A percentile compares a stretch with the other conserved stretches of the same genome.
Conservation (phyloP, 2,113 vertebrate species). For the Arenaria interpres region DNA sequence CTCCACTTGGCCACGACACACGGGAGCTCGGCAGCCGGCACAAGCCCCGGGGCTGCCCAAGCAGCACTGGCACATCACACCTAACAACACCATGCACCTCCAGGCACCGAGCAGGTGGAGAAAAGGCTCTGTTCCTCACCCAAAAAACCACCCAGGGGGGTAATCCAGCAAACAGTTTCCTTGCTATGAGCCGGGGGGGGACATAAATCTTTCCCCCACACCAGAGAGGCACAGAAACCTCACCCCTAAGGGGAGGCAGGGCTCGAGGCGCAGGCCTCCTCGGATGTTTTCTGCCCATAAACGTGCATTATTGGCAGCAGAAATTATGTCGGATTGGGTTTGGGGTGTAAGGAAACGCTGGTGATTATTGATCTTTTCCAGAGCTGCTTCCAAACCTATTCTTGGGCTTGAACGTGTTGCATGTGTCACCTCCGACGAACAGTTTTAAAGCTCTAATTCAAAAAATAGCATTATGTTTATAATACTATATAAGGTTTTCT, state of each 20-base stretch:
- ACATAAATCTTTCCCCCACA: background rate
- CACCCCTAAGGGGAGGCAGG: background rate
- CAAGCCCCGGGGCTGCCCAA: background rate
- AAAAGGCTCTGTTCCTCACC: background rate
- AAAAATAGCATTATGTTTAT: slow-evolving; percentile 40
- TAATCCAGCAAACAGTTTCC: background rate
- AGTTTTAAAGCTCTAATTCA: slow-evolving; percentile 40
- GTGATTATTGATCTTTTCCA: slow-evolving; percentile 42
- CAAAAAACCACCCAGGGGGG: background rate
- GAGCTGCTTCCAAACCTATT: slow-evolving; percentile 38
- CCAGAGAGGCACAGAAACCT: background rate
- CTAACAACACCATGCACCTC: background rate
- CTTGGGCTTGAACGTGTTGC: background rate
- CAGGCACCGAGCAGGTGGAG: background rate
- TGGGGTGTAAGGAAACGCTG: background rate
- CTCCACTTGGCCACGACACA: background rate
- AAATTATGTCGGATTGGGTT: background rate
- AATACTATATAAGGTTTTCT: slow-evolving; percentile 51
- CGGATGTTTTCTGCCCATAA: background rate
- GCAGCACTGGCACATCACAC: background rate
- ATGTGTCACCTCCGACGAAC: background rate
- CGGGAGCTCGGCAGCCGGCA: background rate
- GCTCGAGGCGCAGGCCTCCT: background rate
- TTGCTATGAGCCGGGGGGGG: background rate
- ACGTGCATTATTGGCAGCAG: background rate